A percentile compares a stretch with the other conserved stretches of the same genome.
These are phyloP conservation scores for Ophioderma brevispina DNA, from an alignment of 35 echinoderm and acorn worm species.

Conservation along the genomic window DNA sequence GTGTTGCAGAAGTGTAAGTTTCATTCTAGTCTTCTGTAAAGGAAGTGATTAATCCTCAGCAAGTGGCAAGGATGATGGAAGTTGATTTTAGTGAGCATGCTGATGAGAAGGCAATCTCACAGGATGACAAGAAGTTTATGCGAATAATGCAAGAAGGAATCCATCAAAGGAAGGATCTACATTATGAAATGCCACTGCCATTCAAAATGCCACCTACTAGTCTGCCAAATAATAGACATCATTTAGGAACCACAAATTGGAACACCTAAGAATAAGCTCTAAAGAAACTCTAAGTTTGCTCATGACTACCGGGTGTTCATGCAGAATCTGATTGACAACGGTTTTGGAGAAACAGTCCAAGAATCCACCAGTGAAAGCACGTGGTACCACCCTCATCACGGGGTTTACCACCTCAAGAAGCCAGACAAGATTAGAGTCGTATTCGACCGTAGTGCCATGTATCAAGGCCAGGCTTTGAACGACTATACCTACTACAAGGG, in stretches of 20 bases:
- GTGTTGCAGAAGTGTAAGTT: background rate
- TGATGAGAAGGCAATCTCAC: background rate
- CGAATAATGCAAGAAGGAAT: conserved; percentile 57
- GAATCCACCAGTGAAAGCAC: background rate
- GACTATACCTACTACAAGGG: conserved; percentile 29
- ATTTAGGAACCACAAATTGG: conserved; percentile 27
- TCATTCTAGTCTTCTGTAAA: conserved; percentile 12
- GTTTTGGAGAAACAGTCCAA: conserved; percentile 49
- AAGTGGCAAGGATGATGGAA: conserved; percentile 32
- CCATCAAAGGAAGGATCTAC: conserved; percentile 30
- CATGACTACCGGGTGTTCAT: conserved; percentile 39
- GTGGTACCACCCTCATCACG: conserved; percentile 70
- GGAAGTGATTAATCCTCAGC: conserved; percentile 14
- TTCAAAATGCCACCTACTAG: conserved; percentile 12
- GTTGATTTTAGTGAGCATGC: conserved; percentile 29
- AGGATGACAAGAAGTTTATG: conserved; percentile 61
- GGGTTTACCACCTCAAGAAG: conserved; percentile 69
- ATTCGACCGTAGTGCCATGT: conserved; percentile 60
- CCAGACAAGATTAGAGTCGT: conserved; percentile 57
- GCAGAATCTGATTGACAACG: conserved; percentile 28
- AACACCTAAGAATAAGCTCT: conserved; percentile 28
- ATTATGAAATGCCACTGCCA: conserved; percentile 77
- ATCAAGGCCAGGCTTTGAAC: conserved; percentile 44
- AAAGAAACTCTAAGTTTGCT: conserved; percentile 30
- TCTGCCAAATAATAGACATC: conserved; percentile 57